Conservation (phyloP, 2,113 vertebrate genomes). For the Pelvicachromis taeniatus region DNA sequence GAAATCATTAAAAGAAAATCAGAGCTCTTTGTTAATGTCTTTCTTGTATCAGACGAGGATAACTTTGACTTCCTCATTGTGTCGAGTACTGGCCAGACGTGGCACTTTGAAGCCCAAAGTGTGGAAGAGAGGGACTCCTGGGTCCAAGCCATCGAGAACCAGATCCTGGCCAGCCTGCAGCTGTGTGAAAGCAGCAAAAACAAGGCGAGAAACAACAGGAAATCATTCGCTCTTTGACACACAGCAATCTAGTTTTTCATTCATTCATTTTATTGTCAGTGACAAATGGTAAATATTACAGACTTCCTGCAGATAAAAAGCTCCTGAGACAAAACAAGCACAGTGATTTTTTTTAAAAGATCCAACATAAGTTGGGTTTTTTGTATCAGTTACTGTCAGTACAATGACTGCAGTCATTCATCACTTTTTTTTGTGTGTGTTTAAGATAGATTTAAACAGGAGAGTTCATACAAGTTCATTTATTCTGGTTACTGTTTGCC, state of each 20-base stretch:
- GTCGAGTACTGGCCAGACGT: constrained; percentile 90
- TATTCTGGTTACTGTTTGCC: not conserved
- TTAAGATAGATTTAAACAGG: not conserved
- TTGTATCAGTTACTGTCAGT: not conserved
- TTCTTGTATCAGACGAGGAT: constrained; percentile 77
- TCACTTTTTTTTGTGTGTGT: not conserved
- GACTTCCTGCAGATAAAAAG: not conserved
- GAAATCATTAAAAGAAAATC: not conserved
- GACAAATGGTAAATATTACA: not conserved
- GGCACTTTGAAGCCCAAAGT: constrained; percentile 90
- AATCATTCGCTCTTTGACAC: not conserved
- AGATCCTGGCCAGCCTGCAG: constrained; percentile 92
- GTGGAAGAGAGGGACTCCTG: constrained; percentile 91
- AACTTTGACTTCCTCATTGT: constrained; percentile 94
- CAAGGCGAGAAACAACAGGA: constrained; percentile 73
- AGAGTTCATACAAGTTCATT: not conserved
- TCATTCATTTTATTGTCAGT: not conserved
- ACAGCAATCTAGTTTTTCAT: not conserved
- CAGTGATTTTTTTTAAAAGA: not conserved
- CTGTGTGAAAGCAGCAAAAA: constrained; percentile 93
- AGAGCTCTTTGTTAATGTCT: not conserved
- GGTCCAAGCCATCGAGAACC: constrained; percentile 92
- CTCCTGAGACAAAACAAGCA: not conserved
- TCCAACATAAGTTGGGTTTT: not conserved
- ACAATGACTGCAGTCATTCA: not conserved